Percentiles rank a stretch among this genome's conserved stretches.
phyloP scores from a whole-genome alignment of 2,113 vertebrate species.

The Ivindomyrus marchei region DNA sequence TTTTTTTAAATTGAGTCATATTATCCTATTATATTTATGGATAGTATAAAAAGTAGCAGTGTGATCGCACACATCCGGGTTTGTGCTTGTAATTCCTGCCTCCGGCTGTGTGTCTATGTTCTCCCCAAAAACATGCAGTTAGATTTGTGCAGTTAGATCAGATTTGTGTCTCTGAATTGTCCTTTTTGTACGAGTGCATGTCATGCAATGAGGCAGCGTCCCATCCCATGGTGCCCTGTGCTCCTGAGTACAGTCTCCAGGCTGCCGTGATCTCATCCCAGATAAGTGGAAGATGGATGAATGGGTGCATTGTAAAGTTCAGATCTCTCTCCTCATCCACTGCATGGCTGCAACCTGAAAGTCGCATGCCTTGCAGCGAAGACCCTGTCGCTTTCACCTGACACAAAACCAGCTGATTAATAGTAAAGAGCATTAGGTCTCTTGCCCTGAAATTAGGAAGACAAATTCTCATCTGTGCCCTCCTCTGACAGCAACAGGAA shows the following conservation, averaged over 20 bases:
- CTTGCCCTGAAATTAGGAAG: conserved; percentile 10
- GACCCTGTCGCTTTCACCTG: background rate
- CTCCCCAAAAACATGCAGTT: background rate
- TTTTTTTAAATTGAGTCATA: background rate
- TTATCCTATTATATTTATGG: background rate
- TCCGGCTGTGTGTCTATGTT: background rate
- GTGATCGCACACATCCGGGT: background rate
- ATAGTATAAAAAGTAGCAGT: background rate
- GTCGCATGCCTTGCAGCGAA: background rate
- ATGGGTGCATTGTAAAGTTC: background rate
- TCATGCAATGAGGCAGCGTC: background rate
- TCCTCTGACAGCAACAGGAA: background rate
- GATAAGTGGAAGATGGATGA: background rate
- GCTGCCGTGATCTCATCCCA: background rate
- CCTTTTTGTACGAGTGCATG: background rate
- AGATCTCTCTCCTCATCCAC: background rate
- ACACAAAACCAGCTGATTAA: conserved; percentile 29
- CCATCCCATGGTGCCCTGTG: background rate
- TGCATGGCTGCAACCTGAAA: background rate
- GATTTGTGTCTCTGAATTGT: background rate
- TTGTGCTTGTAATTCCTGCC: background rate
- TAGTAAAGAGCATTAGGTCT: conserved; percentile 4
- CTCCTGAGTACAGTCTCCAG: background rate
- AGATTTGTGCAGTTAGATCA: background rate
- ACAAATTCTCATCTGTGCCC: background rate